Conservation (phyloP, 1,140 invertebrate genomes). For the Heliothis virescens region DNA sequence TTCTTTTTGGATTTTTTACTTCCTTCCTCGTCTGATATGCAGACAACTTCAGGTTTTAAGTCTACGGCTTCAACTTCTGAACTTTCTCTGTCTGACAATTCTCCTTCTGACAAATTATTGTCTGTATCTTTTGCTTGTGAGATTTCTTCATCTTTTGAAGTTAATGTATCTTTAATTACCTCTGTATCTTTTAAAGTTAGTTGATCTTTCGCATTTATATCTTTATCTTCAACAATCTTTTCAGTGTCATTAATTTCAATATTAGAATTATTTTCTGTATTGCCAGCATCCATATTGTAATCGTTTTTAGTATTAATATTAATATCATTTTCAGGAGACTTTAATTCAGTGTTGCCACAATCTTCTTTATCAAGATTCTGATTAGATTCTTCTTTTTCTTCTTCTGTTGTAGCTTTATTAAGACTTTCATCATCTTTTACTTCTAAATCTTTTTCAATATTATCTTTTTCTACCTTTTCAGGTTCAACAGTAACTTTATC, state of each 20-base stretch:
- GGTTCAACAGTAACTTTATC: not conserved
- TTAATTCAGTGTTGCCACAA: not conserved
- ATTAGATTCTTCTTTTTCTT: not conserved
- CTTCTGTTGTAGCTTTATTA: not conserved
- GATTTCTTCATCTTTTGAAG: slow-evolving; percentile 36
- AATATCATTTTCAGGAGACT: not conserved
- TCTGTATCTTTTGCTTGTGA: slow-evolving; percentile 51
- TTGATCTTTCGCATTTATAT: not conserved
- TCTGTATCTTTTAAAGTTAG: not conserved
- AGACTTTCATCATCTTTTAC: too few relatives aligned
- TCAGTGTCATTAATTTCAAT: not conserved
- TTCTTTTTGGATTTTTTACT: slow-evolving; percentile 58
- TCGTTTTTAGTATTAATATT: not conserved
- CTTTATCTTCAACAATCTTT: not conserved
- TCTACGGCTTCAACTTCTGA: slow-evolving; percentile 63
- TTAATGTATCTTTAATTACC: not conserved
- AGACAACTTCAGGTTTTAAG: slow-evolving; percentile 64
- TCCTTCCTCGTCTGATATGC: slow-evolving; percentile 72
- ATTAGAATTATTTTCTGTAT: slow-evolving; percentile 16
- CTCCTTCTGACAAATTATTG: slow-evolving; percentile 70
- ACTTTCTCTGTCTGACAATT: slow-evolving; percentile 67
- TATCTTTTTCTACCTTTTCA: slow-evolving; percentile 11
- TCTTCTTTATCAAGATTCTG: not conserved
- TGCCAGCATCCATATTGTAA: not conserved
- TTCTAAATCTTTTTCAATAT: not conserved